Evolutionary conservation across 2,888 invertebrate genomes (phyloP).

Genomic region (Nymphalis c-album): DNA sequence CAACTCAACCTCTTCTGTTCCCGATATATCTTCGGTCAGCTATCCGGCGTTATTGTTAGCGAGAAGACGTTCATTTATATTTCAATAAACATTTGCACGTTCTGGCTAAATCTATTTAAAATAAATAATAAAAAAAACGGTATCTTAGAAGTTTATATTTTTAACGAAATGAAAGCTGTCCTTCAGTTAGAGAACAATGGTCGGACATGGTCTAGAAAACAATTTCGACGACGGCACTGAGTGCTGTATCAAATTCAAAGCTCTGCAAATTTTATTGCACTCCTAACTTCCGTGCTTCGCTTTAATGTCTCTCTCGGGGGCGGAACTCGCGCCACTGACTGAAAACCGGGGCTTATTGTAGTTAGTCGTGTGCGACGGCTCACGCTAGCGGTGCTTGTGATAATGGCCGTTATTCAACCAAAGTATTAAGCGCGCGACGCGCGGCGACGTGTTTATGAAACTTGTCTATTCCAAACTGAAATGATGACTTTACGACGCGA

Average conservation of each 20-base stretch:
- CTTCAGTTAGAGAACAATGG: no score
- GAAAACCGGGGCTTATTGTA: constrained; percentile 4
- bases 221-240: constrained; percentile 18
- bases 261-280: constrained; percentile 24
- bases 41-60: neutral
- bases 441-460: constrained; percentile 9
- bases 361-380: constrained; percentile 6
- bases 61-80: neutral
- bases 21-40: neutral
- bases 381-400: neutral
- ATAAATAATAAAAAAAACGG: no score
- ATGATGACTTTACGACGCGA: neutral
- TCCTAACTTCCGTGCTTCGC: constrained; percentile 12
- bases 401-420: constrained; percentile 19
- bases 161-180: neutral
- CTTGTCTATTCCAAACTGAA: constrained; percentile 4
- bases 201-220: constrained; percentile 2
- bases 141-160: no score
- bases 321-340: neutral
- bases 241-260: constrained; percentile 17
- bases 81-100: neutral
- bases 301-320: constrained; percentile 20
- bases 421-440: constrained; percentile 11
- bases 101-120: no score
- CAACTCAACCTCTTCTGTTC: constrained; percentile 1